These are phyloP conservation scores for Ciconia maguari DNA, from an alignment of 2,113 vertebrate genomes.

Conservation along the genomic window DNA sequence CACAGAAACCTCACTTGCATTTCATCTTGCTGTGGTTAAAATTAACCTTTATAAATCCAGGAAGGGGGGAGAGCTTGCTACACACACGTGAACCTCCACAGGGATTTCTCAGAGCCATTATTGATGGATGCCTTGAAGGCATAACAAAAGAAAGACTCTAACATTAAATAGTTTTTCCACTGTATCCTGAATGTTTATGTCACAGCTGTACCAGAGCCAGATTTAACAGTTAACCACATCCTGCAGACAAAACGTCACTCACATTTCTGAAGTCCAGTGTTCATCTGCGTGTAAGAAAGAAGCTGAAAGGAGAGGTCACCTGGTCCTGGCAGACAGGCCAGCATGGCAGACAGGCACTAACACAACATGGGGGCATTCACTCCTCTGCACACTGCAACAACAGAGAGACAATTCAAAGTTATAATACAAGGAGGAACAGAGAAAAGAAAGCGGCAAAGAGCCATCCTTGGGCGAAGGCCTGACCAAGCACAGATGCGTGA, in stretches of 20 bases:
- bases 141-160: conserved; percentile 21
- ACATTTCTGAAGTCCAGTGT: conserved; percentile 99
- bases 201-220: conserved; percentile 22
- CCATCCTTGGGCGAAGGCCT: conserved; percentile 34
- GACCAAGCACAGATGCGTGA: conserved; percentile 2
- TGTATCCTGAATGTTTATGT: conserved; percentile 23
- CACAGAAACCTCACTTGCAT: conserved; percentile 6
- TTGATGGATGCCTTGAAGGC: conserved; percentile 31
- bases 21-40: conserved; percentile 30
- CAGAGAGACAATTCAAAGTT: conserved; percentile 68
- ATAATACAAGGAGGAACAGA: conserved; percentile 52
- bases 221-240: conserved; percentile 58
- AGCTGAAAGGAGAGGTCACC: conserved; percentile 97
- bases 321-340: conserved; percentile 98
- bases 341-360: conserved; percentile 97
- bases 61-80: neutral
- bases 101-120: conserved; percentile 13
- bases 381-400: conserved; percentile 87
- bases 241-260: conserved; percentile 77
- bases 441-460: conserved; percentile 48
- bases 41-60: conserved; percentile 45
- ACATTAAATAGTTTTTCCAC: conserved; percentile 30
- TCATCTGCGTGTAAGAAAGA: conserved; percentile 99
- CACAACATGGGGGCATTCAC: conserved; percentile 88
- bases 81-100: neutral